Evolutionary conservation across 2,888 invertebrate species (phyloP), one percentile per base, ranked within the genome.

Genomic region (Fragum sueziense): DNA sequence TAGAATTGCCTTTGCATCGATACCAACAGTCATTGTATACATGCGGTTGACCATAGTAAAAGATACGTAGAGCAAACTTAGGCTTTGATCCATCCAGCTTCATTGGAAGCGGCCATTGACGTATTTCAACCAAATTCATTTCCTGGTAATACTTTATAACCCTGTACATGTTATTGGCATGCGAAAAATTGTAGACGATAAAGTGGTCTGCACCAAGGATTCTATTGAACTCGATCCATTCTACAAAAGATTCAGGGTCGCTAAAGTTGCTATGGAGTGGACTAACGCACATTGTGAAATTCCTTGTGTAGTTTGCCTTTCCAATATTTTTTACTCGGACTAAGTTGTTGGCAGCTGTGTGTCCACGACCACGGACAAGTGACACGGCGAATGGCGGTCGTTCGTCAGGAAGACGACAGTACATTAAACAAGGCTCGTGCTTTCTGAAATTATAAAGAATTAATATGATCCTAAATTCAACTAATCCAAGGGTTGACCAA

Each of bases 181-280:
- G 25, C 7, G 71, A 59, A 27, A 22, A 61, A 27, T 71, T 57
- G 57, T 59, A 41, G 33, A 59, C 17, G 41, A 71, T 41, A 37
- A 71, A 71, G 11, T 71, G 31, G 14, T 71, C 57, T 22, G 41
- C 71, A 31, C 71, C 71, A 1, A 71, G 25, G 14, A 57, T 57
- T 57, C 3, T 57, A 27, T 57, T 57, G 41, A 34, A 61, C 41
- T 71, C 59, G 20, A 71, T 25, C 71, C 61, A 71, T 27, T 71
- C 61, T 27, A 72, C 71, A 17, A 72, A 31, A 27, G 27, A 61
- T 14, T 59, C 41, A 17, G 47, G 29, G 27, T 27, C 27, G 14
- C n/a, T 27, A 57, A 7, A 57, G n/a, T 27, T 57, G 25, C 27
- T 57, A 27, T 57, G 57, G n/a, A 57, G 25, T 25, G 57, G 20